These are phyloP conservation scores for Carposina sasakii DNA, from an alignment of 1,140 invertebrate genomes.

Conservation along the genomic window DNA sequence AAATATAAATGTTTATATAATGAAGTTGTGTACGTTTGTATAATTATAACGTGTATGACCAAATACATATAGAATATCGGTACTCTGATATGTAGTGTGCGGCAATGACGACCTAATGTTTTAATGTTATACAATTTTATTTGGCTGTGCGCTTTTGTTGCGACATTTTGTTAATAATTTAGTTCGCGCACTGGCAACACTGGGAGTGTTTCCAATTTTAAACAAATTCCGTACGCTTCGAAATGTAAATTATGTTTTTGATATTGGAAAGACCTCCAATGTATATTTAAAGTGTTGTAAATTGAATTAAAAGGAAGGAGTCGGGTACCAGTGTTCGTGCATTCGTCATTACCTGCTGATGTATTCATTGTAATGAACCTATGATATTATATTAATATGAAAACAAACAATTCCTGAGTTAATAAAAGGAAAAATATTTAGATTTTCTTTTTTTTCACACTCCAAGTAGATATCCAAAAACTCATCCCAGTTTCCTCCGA, in stretches of 20 bases:
- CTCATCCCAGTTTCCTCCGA: no score
- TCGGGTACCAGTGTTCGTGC: conserved; percentile 41
- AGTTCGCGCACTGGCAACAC: conserved; percentile 23
- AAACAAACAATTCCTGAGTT: conserved; percentile 62
- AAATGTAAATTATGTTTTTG: no score
- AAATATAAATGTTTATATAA: conserved; percentile 41
- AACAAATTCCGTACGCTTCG: no score
- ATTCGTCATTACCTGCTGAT: conserved; percentile 57
- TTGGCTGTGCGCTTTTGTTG: conserved; percentile 28
- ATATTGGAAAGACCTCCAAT: no score
- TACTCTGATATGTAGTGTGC: conserved; percentile 27
- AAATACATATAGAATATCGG: conserved; percentile 33
- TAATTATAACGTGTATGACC: conserved; percentile 40
- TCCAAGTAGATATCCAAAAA: no score
- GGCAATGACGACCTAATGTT: conserved; percentile 22
- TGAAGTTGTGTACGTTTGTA: conserved; percentile 45
- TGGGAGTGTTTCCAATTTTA: no score
- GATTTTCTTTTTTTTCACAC: conserved; percentile 38
- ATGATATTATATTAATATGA: conserved; percentile 64
- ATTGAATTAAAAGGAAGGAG: conserved; percentile 19
- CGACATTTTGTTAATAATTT: conserved; percentile 23
- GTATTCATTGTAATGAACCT: conserved; percentile 58
- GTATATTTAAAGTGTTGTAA: conserved; percentile 18
- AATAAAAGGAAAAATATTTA: conserved; percentile 62
- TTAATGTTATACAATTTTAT: conserved; percentile 25